Evolutionary conservation across 2,797 vertebrate species (phyloP).

Genomic region (Etheostoma perlongum): DNA sequence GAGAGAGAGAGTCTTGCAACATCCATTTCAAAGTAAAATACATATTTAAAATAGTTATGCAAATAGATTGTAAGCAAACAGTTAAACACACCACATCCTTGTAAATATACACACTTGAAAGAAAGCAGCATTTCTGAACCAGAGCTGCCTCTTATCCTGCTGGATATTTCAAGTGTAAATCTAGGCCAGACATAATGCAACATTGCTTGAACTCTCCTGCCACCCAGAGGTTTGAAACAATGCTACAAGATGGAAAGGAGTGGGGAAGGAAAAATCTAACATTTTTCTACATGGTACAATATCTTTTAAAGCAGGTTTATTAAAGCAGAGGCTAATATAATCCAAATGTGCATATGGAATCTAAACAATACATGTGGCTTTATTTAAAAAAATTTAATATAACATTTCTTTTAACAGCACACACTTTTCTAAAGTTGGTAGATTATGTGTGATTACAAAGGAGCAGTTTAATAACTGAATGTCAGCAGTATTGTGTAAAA

Average conservation of each 20-base stretch:
- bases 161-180: conserved; percentile 43
- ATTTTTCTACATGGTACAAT: not conserved
- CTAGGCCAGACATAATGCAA: conserved; percentile 18
- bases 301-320: conserved; percentile 17
- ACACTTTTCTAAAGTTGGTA: conserved; percentile 40
- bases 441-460: conserved; percentile 55
- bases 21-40: conserved; percentile 51
- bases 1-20: conserved; percentile 42
- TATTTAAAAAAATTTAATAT: conserved; percentile 1
- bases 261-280: not conserved
- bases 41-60: conserved; percentile 50
- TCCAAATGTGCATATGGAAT: conserved; percentile 36
- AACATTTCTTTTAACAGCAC: conserved; percentile 7
- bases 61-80: conserved; percentile 58
- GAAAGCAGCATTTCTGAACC: conserved; percentile 56
- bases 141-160: conserved; percentile 41
- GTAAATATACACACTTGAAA: conserved; percentile 62
- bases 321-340: conserved; percentile 14
- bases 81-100: conserved; percentile 58
- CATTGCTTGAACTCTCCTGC: conserved; percentile 79
- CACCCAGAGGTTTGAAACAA: conserved; percentile 70
- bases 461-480: conserved; percentile 61
- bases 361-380: conserved; percentile 11
- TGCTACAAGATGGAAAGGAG: conserved; percentile 39
- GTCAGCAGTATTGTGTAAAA: conserved; percentile 28